phyloP scores from a whole-genome alignment of 2,797 vertebrate species.

The Salarias fasciatus region DNA sequence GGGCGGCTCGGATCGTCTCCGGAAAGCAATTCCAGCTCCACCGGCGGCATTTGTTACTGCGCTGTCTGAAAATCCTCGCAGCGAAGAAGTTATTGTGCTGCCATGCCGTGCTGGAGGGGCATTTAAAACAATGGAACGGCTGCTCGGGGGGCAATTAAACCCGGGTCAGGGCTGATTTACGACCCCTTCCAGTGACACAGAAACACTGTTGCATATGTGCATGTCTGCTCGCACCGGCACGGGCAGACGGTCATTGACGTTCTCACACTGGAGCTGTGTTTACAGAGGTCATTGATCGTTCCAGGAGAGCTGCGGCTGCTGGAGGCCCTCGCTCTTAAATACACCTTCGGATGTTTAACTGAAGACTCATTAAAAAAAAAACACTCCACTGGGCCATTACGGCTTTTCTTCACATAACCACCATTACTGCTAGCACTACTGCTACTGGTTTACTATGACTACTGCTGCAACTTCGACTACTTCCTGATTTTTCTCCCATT shows the following conservation, averaged over 20 bases:
- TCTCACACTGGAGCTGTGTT: slow-evolving; percentile 27
- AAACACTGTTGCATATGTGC: slow-evolving; percentile 30
- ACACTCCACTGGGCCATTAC: too few relatives aligned
- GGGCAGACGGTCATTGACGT: slow-evolving; percentile 26
- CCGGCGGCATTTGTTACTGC: slow-evolving; percentile 68
- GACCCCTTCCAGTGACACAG: slow-evolving; percentile 63
- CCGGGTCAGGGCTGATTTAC: slow-evolving; percentile 75
- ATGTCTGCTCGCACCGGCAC: slow-evolving; percentile 20
- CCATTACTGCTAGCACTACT: too few relatives aligned
- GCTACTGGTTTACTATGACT: too few relatives aligned
- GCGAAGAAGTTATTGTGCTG: slow-evolving; percentile 76
- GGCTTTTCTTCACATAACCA: too few relatives aligned
- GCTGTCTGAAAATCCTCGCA: slow-evolving; percentile 61
- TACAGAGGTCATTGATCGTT: slow-evolving; percentile 21
- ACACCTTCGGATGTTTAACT: too few relatives aligned
- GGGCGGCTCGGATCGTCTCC: slow-evolving; percentile 69
- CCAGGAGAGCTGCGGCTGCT: slow-evolving; percentile 9
- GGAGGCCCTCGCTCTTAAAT: slow-evolving; percentile 12
- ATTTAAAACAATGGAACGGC: slow-evolving; percentile 80
- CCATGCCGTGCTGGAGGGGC: slow-evolving; percentile 63
- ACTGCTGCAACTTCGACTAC: too few relatives aligned
- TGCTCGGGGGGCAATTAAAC: slow-evolving; percentile 80
- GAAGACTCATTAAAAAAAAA: too few relatives aligned
- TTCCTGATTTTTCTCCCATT: too few relatives aligned
- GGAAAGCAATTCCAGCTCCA: slow-evolving; percentile 75